Evolutionary conservation across 2,797 vertebrate species (phyloP), one percentile per base, ranked within the genome.

Genomic region (Trachops cirrhosus): DNA sequence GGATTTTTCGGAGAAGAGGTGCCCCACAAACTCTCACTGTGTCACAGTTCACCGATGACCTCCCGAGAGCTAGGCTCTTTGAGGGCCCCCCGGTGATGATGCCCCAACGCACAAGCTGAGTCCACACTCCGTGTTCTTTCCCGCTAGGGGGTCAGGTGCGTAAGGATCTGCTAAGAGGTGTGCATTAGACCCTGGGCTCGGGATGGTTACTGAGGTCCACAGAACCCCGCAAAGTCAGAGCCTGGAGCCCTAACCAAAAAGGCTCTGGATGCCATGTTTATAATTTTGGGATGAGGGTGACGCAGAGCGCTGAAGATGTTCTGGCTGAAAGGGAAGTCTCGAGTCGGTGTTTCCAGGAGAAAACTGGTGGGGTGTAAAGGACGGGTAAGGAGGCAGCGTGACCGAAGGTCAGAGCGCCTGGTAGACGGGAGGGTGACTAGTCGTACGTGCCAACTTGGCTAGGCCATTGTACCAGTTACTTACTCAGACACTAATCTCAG

Each of bases 171-270:
- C 46, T 34, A 12, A 9, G 71, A 41, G 10, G 22, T 0, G 0
- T 1, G 34, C 15, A 0, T 68, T 2, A 26, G 41, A 34, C 2
- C 32, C 48, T 8, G 1, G 73, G 62, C 41, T 0, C 0, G 88
- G 88, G 15, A 64, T 8, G 3, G 6, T 14, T 9, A 39, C 44
- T 74, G 86, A 41, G 39, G n/a, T 14, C 26, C 50, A 54, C 8
- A 29, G 12, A 9, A 16, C 15, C 48, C 46, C 1, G n/a, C 41
- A 21, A 16, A 57, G 71, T 4, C 44, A 44, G 32, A 48, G 29
- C 4, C 34, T 46, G 32, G 64, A 34, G 50, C 26, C 14, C 5
- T 3, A 26, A 24, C 8, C 22, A 12, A 16, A 37, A 68, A 16
- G 78, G 44, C 37, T 89, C 48, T 37, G 32, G 18, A 18, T 37